Percentiles rank a stretch among this genome's conserved stretches.
Evolutionary conservation across 2,888 invertebrate genomes (phyloP).

Genomic region (Rhodophaea formosa): DNA sequence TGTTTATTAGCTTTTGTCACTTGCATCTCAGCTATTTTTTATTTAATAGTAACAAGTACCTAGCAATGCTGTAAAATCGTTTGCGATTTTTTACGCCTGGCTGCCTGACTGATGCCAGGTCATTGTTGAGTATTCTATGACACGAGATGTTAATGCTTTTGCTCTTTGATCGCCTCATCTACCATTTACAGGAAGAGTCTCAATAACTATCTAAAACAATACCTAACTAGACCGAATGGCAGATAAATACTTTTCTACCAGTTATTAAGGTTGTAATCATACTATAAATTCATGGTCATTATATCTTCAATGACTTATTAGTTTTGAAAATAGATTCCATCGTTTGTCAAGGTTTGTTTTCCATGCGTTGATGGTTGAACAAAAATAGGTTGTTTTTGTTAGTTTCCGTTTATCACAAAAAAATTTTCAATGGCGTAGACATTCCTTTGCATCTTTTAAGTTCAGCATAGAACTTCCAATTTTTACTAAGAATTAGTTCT

Average conservation of each 20-base stretch:
- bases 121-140: too few species aligned
- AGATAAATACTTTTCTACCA: not conserved
- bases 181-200: too few species aligned
- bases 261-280: constrained; percentile 29
- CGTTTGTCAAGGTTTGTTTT: constrained; percentile 43
- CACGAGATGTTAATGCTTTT: too few species aligned
- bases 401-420: not conserved
- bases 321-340: constrained; percentile 47
- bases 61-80: too few species aligned
- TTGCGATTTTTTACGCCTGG: too few species aligned
- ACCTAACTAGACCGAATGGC: constrained; percentile 28
- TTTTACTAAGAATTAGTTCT: constrained; percentile 44
- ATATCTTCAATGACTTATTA: constrained; percentile 38
- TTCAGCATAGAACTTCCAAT: constrained; percentile 35
- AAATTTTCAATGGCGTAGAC: not conserved
- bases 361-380: constrained; percentile 34
- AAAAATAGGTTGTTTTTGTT: constrained; percentile 30
- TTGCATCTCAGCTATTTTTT: too few species aligned
- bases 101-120: too few species aligned
- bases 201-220: constrained; percentile 25
- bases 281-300: too few species aligned
- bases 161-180: too few species aligned
- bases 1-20: constrained; percentile 15
- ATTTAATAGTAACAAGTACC: too few species aligned
- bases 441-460: not conserved